Evolutionary conservation across 2,797 vertebrate species (phyloP), one percentile per base, ranked within the genome.

Genomic region (Chelon auratus): DNA sequence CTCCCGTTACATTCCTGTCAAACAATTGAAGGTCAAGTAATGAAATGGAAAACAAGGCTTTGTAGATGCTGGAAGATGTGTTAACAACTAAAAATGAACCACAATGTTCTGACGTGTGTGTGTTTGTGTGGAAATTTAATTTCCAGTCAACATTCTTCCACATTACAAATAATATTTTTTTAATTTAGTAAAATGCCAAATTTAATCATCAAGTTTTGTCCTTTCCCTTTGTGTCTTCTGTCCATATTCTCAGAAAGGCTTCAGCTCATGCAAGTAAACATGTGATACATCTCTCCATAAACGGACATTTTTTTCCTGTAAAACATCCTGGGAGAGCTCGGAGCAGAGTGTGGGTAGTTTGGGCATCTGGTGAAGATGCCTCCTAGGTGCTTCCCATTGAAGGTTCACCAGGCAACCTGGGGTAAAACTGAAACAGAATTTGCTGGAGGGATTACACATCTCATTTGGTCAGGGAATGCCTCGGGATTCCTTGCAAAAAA

Each of bases 11-110:
- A 42, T 53, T 77, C 33, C 18, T 9, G 11, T 56, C 9, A 63
- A 63, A 75, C 55, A 77, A 55, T 45, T 75, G 68, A 79, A 81
- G 67, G 53, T 80, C 58, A 76, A 68, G 45, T 37, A 26, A 6
- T 51, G 33, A 57, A 26, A n/a, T 62, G 20, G 18, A 2, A 26
- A 52, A 22, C 3, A 36, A 6, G 15, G 15, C 37, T 53, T 43
- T 42, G 20, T 18, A 33, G 20, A 17, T 50, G 9, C 15, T 18
- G 33, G 9, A 42, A 58, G 61, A 55, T 12, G 22, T n/a, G 15
- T 10, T 33, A 30, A 11, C 58, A 33, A 26, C 18, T 50, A 18
- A 43, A 55, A 63, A 26, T 43, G 48, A 48, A 36, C 24, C 33
- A 30, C 15, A 20, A 2, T 11, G 4, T 43, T 59, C 51, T 40